Evolutionary conservation across 2,888 invertebrate genomes (phyloP), one percentile per base, ranked within the genome.

Genomic region (Pachydiplax longipennis): DNA sequence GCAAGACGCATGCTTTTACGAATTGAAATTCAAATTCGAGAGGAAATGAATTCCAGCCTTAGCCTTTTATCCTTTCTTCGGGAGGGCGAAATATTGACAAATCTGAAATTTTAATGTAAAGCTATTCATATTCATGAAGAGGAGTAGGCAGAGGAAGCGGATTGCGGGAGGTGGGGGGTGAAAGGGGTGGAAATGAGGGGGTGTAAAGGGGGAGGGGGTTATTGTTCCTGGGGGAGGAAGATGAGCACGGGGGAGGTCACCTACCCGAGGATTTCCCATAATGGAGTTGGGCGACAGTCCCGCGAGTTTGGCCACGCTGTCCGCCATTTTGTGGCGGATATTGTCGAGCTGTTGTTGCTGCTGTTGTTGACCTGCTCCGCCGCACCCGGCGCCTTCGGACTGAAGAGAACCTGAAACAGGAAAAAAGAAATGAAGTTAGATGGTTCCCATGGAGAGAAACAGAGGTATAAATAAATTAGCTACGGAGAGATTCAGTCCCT

Each of bases 181-280:
- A 13, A 53, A 35, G 25, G 83, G 31, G 58, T 15, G 40, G 22
- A 0, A n/a, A 40, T 13, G 37, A 40, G 81, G 15, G 37, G 81
- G 40, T 48, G 83, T 3, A 5, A 8, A 35, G 58, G 83, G 83
- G 44, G 25, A 31, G 83, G 10, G 35, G 58, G 8, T 65, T 65
- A 22, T 65, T n/a, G n/a, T 65, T 65, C n/a, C n/a, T 5, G 0
- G 65, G n/a, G 53, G 18, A 1, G 83, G 58, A 18, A 22, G 31
- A 53, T 35, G 53, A n/a, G 83, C 18, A n/a, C 22, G 53, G 53
- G 53, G 53, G 80, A 22, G 73, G 48, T 90, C 91, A 91, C 92
- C 91, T 91, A 92, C 92, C 92, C 92, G 91, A 35, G 92, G 91
- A 90, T 91, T 92, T 40, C 91, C 91, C 35, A 92, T 91, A 87